Evolutionary conservation across 2,113 vertebrate species (phyloP).

Genomic region (Scortum barcoo): DNA sequence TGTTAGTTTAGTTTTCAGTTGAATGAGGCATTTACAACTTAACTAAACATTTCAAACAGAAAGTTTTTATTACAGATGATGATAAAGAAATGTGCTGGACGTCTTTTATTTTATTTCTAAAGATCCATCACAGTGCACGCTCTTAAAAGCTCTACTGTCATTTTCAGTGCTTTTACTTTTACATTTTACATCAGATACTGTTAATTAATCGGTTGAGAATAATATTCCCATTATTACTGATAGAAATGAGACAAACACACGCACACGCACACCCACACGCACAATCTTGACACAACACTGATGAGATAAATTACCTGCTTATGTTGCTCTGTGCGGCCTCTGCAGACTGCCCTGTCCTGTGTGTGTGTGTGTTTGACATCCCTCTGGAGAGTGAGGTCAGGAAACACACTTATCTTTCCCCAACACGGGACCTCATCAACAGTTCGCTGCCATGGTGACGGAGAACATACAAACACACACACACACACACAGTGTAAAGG

Average conservation of each 20-base stretch:
- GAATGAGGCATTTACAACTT: too few species aligned
- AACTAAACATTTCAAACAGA: too few species aligned
- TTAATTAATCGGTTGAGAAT: too few species aligned
- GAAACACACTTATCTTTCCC: conserved; percentile 65
- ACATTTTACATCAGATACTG: too few species aligned
- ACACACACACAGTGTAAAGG: background rate
- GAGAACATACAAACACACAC: conserved; percentile 46
- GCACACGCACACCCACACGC: conserved; percentile 16
- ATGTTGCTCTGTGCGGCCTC: conserved; percentile 7
- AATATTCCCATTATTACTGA: too few species aligned
- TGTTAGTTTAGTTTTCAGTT: too few species aligned
- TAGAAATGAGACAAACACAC: conserved; percentile 2
- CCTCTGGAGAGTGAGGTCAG: conserved; percentile 8
- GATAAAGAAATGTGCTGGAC: too few species aligned
- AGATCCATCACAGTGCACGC: too few species aligned
- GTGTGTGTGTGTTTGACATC: background rate
- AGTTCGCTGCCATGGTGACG: conserved; percentile 81
- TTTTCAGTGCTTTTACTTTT: too few species aligned
- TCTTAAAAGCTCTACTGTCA: too few species aligned
- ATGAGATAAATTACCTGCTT: conserved; percentile 58
- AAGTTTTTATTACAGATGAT: too few species aligned
- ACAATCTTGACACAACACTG: conserved; percentile 37
- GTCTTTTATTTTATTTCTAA: too few species aligned
- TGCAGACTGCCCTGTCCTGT: background rate
- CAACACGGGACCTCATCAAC: conserved; percentile 81